Conservation (phyloP, 2,797 vertebrate species). For the Hydrophis major region DNA sequence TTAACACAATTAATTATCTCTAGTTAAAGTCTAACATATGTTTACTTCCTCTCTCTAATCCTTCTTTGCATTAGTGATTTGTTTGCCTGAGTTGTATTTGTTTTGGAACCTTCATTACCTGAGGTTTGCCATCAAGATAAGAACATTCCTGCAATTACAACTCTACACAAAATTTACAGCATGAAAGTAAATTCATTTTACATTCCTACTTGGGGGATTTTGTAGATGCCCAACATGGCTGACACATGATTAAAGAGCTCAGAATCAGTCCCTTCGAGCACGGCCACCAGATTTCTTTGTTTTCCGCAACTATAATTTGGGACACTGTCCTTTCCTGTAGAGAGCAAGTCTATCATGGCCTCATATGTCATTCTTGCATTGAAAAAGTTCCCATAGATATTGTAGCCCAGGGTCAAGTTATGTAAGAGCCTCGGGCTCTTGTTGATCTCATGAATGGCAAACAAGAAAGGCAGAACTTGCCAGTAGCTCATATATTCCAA, state of each 20-base stretch:
- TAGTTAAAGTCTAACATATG: too few species aligned
- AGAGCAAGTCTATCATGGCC: neutral
- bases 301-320: neutral
- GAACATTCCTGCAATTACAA: too few species aligned
- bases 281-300: neutral
- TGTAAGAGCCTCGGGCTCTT: neutral
- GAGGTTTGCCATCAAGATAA: too few species aligned
- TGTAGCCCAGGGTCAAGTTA: neutral
- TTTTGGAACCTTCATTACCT: too few species aligned
- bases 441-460: neutral
- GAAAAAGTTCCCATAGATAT: neutral
- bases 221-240: neutral
- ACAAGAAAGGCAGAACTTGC: neutral
- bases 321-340: neutral
- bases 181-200: neutral
- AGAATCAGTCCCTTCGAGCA: neutral
- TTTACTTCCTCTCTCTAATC: too few species aligned
- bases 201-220: neutral
- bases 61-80: too few species aligned
- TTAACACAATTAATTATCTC: too few species aligned
- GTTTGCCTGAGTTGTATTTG: too few species aligned
- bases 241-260: neutral
- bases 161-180: too few species aligned
- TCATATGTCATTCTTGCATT: neutral
- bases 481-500: neutral